Evolutionary conservation across 2,888 invertebrate species (phyloP), one percentile per base, ranked within the genome.

Genomic region (Zele albiditarsus): DNA sequence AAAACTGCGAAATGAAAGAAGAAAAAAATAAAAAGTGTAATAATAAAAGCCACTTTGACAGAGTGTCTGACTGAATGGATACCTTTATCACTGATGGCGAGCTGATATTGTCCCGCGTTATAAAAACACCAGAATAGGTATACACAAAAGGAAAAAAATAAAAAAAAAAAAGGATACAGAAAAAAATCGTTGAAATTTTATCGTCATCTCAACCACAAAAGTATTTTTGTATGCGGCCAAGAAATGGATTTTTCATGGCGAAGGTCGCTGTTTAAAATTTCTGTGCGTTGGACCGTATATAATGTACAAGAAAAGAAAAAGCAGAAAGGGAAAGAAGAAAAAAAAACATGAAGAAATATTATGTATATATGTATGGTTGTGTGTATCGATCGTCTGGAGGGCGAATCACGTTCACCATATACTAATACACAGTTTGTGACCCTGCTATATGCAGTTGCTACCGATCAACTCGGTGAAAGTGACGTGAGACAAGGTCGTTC

Each of bases 401-500:
- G 33, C 73, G 63, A 77, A 69, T 38, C 67, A 69, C 74, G 77
- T 77, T 75, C 75, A 71, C 46, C 65, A 68, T 76, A 71, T 58
- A n/a, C n/a, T n/a, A n/a, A n/a, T n/a, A 74, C 46, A 58, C 46
- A 70, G 65, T 71, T 67, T 70, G 49, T 78, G 76, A 75, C 57
- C 69, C 66, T 74, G 67, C 72, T 53, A 53, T 53, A 53, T 67
- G 42, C 38, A 69, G 65, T 49, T 63, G 65, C 53, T 80, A 78
- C 6, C n/a, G 53, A 53, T 53, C 53, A 53, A 53, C 53, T 53
- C 6, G 83, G 87, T 87, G 88, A 88, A 88, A 88, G 88, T 86
- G 84, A 86, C 85, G 83, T 82, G 82, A 82, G 78, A 82, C 86
- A 88, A 88, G 88, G 87, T 88, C 86, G 82, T 79, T 76, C 31